Evolutionary conservation across 2,797 vertebrate species (phyloP).

Genomic region (Spea hammondii): DNA sequence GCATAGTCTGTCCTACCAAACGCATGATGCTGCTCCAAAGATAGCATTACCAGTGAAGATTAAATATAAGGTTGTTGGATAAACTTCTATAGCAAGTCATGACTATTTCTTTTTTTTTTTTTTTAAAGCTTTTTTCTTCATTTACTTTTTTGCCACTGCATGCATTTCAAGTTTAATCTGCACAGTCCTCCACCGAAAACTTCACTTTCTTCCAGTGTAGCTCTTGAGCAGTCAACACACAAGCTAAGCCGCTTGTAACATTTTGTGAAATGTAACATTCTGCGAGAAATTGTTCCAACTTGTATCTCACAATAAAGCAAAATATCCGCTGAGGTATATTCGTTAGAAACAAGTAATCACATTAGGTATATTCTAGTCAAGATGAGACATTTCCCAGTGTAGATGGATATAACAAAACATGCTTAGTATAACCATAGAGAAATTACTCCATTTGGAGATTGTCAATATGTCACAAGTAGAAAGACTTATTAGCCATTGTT

Average conservation of each 20-base stretch:
- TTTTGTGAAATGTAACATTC: constrained; percentile 26
- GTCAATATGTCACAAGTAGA: constrained; percentile 21
- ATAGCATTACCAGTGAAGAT: constrained; percentile 49
- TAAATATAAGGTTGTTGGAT: constrained; percentile 38
- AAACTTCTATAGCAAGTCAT: constrained; percentile 41
- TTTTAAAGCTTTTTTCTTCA: neutral
- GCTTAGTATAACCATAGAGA: constrained; percentile 31
- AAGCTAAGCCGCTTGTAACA: constrained; percentile 9
- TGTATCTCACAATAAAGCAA: constrained; percentile 36
- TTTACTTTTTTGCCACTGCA: constrained; percentile 43
- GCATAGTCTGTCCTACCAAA: constrained; percentile 55
- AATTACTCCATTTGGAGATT: constrained; percentile 10
- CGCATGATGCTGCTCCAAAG: constrained; percentile 60
- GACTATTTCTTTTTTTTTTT: constrained; percentile 47
- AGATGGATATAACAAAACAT: constrained; percentile 34
- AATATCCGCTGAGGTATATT: constrained; percentile 36
- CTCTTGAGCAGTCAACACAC: constrained; percentile 8
- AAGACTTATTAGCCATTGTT: constrained; percentile 17
- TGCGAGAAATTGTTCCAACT: constrained; percentile 28
- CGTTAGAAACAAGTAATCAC: constrained; percentile 34
- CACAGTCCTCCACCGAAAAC: constrained; percentile 46
- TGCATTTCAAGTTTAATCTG: constrained; percentile 49
- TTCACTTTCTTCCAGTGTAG: constrained; percentile 44
- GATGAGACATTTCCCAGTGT: constrained; percentile 33
- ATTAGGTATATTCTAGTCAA: constrained; percentile 37